phyloP scores from a whole-genome alignment of 2,888 invertebrate genomes.

The Diabrotica balteata region DNA sequence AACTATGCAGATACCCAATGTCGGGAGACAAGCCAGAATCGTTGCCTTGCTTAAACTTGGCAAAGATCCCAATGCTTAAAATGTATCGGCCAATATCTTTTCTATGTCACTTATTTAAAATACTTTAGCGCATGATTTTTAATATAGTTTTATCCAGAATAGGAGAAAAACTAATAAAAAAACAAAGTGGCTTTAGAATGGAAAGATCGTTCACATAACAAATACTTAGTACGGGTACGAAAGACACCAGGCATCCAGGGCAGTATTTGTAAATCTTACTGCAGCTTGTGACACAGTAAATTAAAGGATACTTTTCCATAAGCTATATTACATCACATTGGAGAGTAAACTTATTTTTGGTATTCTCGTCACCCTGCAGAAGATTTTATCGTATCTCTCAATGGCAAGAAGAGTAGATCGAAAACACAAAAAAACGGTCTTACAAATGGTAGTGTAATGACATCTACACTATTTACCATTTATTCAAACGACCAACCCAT shows the following conservation, averaged over 20 bases:
- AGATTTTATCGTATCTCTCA: neutral
- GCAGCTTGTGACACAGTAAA: neutral
- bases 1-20: neutral
- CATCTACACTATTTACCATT: neutral
- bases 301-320: neutral
- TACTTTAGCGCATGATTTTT: neutral
- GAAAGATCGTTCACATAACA: neutral
- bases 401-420: neutral
- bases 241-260: neutral
- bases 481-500: neutral
- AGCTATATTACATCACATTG: neutral
- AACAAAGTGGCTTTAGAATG: neutral
- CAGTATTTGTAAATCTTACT: neutral
- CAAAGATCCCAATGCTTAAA: neutral
- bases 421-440: neutral
- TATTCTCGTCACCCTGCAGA: neutral
- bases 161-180: neutral
- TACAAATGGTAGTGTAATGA: neutral
- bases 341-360: neutral
- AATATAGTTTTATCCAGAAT: neutral
- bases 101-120: neutral
- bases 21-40: neutral
- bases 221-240: neutral
- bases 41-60: no score
- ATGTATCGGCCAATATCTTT: neutral